Percentiles rank a stretch among this genome's conserved stretches.
Evolutionary conservation across 2,113 vertebrate genomes (phyloP).

Genomic region (Arothron firmamentum): DNA sequence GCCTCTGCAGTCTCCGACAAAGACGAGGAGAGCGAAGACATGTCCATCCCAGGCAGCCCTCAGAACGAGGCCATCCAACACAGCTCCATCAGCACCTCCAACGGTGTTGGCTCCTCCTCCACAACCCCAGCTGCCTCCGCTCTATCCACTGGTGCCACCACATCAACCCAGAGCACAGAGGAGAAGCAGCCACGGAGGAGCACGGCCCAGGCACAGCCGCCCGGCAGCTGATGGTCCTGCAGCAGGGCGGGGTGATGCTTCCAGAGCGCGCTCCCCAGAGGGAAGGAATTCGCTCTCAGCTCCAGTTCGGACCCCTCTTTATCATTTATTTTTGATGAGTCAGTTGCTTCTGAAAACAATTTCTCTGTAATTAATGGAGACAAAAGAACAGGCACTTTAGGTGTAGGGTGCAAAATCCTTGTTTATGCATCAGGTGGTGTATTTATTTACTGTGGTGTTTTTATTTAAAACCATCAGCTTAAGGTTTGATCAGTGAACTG

Average conservation of each 20-base stretch:
- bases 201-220: constrained; percentile 81
- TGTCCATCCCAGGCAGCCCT: constrained; percentile 91
- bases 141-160: constrained; percentile 73
- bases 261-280: constrained; percentile 68
- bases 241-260: constrained; percentile 28
- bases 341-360: constrained; percentile 66
- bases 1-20: constrained; percentile 82
- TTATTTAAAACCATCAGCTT: constrained; percentile 32
- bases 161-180: constrained; percentile 89
- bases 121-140: constrained; percentile 77
- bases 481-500: constrained; percentile 41
- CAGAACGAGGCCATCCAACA: constrained; percentile 95
- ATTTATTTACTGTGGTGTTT: constrained; percentile 58
- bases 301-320: constrained; percentile 76
- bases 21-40: constrained; percentile 93
- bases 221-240: constrained; percentile 88
- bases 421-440: constrained; percentile 65
- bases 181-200: constrained; percentile 77
- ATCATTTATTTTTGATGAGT: constrained; percentile 60
- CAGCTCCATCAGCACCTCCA: constrained; percentile 97
- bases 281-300: constrained; percentile 39
- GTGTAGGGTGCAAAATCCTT: constrained; percentile 66
- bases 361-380: constrained; percentile 63
- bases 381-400: constrained; percentile 77
- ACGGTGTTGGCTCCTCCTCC: constrained; percentile 89